Base-by-base conservation (phyloP, 1,140 invertebrate species). In the Bombus confusus region DNA sequence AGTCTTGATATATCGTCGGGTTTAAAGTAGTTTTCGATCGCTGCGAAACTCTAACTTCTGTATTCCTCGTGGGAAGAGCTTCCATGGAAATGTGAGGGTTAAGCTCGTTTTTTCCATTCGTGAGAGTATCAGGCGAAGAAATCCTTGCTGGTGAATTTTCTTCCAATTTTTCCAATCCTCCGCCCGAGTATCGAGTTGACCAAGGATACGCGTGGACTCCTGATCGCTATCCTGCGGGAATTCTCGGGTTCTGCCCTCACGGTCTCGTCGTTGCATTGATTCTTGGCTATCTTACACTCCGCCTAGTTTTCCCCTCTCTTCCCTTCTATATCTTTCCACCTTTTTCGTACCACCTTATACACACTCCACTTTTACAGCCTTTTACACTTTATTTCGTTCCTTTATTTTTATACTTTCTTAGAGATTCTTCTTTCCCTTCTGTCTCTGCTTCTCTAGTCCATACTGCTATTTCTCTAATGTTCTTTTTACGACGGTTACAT, bases 191-290 rank as follows among this genome's bases (percentile, higher is more conserved):
- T 86, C 83, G 87, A 86, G 62, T 86, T 73, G 69, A 66, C 74
- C 84, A 66, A 52, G 34, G 79, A 76, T 76, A 68, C 64, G 81
- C 77, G 82, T 62, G 87, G 68, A 73, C 57, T 76, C 31, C 59
- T 68, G 74, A 77, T 64, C 74, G 59, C 73, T 90, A 92, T 93
- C 93, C 92, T 91, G 89, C 91, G 92, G 91, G 91, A 92, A 93
- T 93, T 92, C 91, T 93, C 91, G 86, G 87, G 88, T 92, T 91
- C 84, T 91, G 85, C 87, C 89, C 92, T 92, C 88, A 89, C 90
- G 87, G 88, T 89, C 85, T 80, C 87, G 88, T 85, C 91, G 91
- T 93, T 92, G 91, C 93, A 94, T 94, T 91, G 92, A 94, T 94
- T 91, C 91, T 93, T 90, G 76, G 41, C 13, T 73, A 47, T 43